Conservation (phyloP, 2,797 vertebrate genomes). For the Typhlichthys subterraneus region DNA sequence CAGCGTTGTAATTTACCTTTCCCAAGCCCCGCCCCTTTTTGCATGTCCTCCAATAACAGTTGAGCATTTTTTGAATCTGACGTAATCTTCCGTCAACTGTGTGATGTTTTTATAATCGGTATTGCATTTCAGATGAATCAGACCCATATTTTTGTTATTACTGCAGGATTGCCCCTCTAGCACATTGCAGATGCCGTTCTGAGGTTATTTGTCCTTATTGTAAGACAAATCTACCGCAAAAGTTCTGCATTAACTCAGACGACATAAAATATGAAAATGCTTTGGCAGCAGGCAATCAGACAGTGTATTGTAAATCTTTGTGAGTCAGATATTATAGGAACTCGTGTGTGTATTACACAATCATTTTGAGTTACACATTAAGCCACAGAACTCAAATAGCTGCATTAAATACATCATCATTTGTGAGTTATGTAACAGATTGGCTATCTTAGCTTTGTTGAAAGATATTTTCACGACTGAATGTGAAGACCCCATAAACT, state of each 20-base stretch:
- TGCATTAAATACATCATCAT: not conserved
- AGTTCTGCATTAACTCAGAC: not conserved
- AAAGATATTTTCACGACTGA: conserved; percentile 23
- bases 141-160: conserved; percentile 48
- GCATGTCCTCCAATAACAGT: too few relatives aligned
- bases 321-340: not conserved
- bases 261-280: conserved; percentile 1
- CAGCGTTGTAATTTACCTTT: too few relatives aligned
- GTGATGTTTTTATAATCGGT: conserved; percentile 52
- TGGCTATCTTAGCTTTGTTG: conserved; percentile 14
- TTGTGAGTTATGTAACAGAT: not conserved
- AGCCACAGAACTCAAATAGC: not conserved
- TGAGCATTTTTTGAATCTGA: too few relatives aligned
- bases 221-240: conserved; percentile 8
- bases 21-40: too few relatives aligned
- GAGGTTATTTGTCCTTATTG: conserved; percentile 47
- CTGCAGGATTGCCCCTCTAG: conserved; percentile 47
- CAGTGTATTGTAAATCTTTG: not conserved
- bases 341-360: not conserved
- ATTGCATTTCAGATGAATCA: conserved; percentile 68
- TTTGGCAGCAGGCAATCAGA: conserved; percentile 1
- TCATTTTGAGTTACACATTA: not conserved
- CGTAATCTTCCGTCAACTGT: too few relatives aligned
- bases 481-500: not conserved
- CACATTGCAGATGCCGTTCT: conserved; percentile 44